Base-by-base conservation (phyloP, 2,888 invertebrate species). In the Tachina lurida region DNA sequence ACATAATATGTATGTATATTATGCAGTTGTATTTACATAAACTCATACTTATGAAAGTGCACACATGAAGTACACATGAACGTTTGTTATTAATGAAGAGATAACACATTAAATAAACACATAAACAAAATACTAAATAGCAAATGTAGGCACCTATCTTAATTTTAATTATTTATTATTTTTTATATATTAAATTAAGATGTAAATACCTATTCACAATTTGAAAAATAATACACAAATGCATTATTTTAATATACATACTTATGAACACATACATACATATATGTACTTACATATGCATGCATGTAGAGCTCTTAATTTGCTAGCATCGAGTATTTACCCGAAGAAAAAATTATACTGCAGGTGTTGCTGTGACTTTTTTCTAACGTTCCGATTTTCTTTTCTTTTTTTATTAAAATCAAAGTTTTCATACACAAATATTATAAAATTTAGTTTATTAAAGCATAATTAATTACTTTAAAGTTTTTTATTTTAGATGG, bases 321-420 rank as follows among this genome's bases (percentile, higher is more conserved):
- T 71, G 41, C 22, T 58, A 56, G 19, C 3, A 60, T 60, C 39
- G 12, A 17, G 17, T 70, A 82, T 76, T 82, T 77, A 73, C 77
- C 77, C 39, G 41, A 49, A 49, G 15, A 62, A 73, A 65, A 49
- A 52, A 43, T 43, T 54, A 19, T 49, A 75, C 43, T 76, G 63
- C 82, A 83, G 71, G 70, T 82, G 68, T 82, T 63, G 63, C 71
- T 71, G 70, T 4, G 31, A 67, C 49, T 79, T 63, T 75, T 54
- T 5, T 63, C 31, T 68, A 41, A 67, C 10, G n/a, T 5, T 54
- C 22, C 10, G 9, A 31, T 62, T 62, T 62, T 68, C 19, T 17
- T 52, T 49, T 63, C 41, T 54, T 56, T 56, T 63, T 67, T 31
- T 31, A 49, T 54, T 70, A n/a, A 54, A 54, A 15, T 78, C 12